phyloP scores from a whole-genome alignment of 2,113 vertebrate genomes.

The Sturnus vulgaris region DNA sequence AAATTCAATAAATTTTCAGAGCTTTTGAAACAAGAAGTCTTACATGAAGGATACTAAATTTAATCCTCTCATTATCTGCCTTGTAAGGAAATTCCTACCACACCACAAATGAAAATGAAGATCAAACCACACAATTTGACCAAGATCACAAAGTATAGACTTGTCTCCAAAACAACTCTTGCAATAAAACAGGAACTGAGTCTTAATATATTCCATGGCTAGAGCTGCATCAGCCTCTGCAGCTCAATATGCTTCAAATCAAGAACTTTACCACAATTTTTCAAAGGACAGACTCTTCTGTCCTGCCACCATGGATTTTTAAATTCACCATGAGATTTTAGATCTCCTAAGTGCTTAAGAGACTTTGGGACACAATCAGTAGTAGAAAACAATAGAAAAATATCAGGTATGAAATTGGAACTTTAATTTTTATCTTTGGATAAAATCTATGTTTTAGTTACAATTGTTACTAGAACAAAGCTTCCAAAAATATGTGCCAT shows the following conservation, averaged over 20 bases:
- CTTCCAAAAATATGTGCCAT: background rate
- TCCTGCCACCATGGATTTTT: constrained; percentile 45
- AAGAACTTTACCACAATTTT: constrained; percentile 52
- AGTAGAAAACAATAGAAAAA: constrained; percentile 53
- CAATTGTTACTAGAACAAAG: background rate
- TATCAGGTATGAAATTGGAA: constrained; percentile 68
- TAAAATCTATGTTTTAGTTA: background rate
- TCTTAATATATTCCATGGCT: constrained; percentile 53
- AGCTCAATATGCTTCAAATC: constrained; percentile 55
- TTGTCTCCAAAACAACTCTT: constrained; percentile 64
- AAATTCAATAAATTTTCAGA: constrained; percentile 24
- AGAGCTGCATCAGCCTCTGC: constrained; percentile 15
- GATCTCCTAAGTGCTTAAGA: constrained; percentile 56
- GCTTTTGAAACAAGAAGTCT: constrained; percentile 57
- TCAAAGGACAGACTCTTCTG: constrained; percentile 30
- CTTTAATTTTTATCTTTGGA: background rate
- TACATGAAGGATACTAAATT: constrained; percentile 64
- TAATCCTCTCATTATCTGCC: constrained; percentile 62
- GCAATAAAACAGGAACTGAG: constrained; percentile 61
- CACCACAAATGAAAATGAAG: constrained; percentile 70
- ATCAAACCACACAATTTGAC: constrained; percentile 70
- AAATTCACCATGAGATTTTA: constrained; percentile 32
- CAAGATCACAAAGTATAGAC: constrained; percentile 67
- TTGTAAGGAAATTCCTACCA: constrained; percentile 72
- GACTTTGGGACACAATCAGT: constrained; percentile 24